phyloP scores from a whole-genome alignment of 92 coral and sea anemone species.

The Pocillopora grandis region DNA sequence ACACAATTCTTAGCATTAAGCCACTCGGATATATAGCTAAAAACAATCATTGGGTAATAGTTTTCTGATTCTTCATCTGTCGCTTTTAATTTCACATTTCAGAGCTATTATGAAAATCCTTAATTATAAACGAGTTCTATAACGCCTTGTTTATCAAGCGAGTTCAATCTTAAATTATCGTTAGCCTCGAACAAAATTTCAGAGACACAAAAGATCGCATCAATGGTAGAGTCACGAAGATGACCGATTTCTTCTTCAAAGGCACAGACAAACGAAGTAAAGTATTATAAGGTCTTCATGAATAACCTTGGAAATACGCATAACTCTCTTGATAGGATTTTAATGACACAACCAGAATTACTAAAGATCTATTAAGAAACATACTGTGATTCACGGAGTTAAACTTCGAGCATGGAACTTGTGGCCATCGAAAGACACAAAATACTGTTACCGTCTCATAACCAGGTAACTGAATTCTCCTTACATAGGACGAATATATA shows the following conservation, averaged over 20 bases:
- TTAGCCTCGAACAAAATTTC: slow-evolving; percentile 2
- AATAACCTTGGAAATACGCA: slow-evolving; percentile 8
- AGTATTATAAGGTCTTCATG: not conserved
- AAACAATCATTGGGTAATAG: not conserved
- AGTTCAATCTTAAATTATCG: not conserved
- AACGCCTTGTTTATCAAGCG: not conserved
- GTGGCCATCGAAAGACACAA: not conserved
- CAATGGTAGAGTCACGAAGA: not conserved
- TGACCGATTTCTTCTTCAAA: not conserved
- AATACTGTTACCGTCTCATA: not conserved
- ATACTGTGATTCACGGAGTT: not conserved
- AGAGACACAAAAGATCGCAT: slow-evolving; percentile 4
- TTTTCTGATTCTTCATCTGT: not conserved
- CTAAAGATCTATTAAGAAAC: not conserved
- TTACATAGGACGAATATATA: not conserved
- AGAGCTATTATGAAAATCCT: not conserved
- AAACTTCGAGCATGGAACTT: not conserved
- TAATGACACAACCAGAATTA: not conserved
- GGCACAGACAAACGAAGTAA: not conserved
- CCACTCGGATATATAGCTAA: slow-evolving; percentile 2
- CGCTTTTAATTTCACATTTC: not conserved
- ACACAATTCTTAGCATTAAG: slow-evolving; percentile 9
- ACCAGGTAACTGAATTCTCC: not conserved
- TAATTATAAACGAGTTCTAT: not conserved
- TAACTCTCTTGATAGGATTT: not conserved